Evolutionary conservation across 2,797 vertebrate genomes (phyloP).

Genomic region (Percopsis omiscomaycus): DNA sequence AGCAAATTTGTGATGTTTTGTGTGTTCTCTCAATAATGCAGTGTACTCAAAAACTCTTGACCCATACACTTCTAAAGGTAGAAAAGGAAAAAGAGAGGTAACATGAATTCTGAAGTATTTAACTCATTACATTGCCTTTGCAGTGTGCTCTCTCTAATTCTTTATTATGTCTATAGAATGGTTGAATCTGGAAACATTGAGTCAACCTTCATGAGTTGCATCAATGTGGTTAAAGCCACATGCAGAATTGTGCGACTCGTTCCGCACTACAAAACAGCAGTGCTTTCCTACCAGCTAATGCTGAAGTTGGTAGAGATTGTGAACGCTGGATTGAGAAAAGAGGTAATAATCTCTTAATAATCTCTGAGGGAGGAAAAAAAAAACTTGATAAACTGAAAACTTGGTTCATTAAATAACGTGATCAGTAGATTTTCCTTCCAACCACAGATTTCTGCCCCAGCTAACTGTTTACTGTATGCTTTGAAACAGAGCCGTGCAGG

Average conservation of each 20-base stretch:
- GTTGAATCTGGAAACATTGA: slow-evolving; percentile 11
- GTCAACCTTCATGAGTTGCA: slow-evolving; percentile 38
- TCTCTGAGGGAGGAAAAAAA: too few species aligned
- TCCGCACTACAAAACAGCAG: slow-evolving; percentile 27
- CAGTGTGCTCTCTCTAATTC: not conserved
- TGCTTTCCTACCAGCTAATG: slow-evolving; percentile 63
- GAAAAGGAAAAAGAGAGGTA: slow-evolving; percentile 63
- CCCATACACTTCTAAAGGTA: slow-evolving; percentile 42
- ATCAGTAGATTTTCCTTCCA: too few species aligned
- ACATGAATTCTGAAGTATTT: not conserved
- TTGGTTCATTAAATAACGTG: too few species aligned
- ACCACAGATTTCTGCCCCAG: too few species aligned
- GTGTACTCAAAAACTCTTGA: slow-evolving; percentile 38
- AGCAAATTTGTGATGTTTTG: rapidly evolving
- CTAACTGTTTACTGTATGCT: too few species aligned
- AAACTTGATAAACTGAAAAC: too few species aligned
- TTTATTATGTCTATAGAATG: slow-evolving; percentile 47
- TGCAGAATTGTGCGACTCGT: slow-evolving; percentile 22
- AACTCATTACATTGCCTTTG: not conserved
- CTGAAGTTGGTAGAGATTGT: slow-evolving; percentile 59
- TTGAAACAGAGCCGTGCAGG: too few species aligned
- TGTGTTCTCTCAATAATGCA: slow-evolving; percentile 29
- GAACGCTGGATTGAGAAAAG: slow-evolving; percentile 31
- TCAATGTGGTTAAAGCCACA: slow-evolving; percentile 13
- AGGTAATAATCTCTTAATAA: slow-evolving; percentile 19